Percentiles rank a stretch among this genome's conserved stretches.
Conservation (phyloP, 2,797 vertebrate species). For the Microhierax caerulescens region DNA sequence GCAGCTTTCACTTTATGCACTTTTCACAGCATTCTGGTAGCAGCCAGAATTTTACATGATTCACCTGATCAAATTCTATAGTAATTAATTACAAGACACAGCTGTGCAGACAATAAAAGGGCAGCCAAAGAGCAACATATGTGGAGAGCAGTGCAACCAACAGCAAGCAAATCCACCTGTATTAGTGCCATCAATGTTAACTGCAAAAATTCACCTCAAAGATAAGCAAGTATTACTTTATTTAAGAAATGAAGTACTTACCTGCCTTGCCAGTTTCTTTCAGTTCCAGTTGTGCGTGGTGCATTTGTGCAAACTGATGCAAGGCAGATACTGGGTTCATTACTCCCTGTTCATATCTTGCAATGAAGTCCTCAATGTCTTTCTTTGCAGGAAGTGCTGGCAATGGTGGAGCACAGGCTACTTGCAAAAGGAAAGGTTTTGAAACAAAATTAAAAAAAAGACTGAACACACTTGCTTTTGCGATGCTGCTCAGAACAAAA, state of each 20-base stretch:
- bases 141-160: rapidly evolving
- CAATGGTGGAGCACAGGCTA: not conserved
- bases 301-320: slow-evolving; percentile 80
- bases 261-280: slow-evolving; percentile 89
- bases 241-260: not conserved
- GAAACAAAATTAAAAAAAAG: slow-evolving; percentile 10
- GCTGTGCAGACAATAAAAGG: not conserved
- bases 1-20: rapidly evolving
- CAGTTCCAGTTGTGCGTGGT: slow-evolving; percentile 81
- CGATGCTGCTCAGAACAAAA: not conserved
- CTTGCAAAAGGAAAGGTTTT: slow-evolving; percentile 48
- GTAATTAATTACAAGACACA: not conserved
- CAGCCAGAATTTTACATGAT: not conserved
- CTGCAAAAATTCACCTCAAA: not conserved
- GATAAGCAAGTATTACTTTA: not conserved
- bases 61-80: not conserved
- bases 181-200: not conserved
- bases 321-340: slow-evolving; percentile 84
- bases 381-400: slow-evolving; percentile 45
- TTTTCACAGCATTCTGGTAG: not conserved
- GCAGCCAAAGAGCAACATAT: rapidly evolving
- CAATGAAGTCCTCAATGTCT: slow-evolving; percentile 72
- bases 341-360: slow-evolving; percentile 78
- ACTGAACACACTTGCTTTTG: not conserved
- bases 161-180: not conserved